Conservation (phyloP, 2,888 invertebrate genomes). For the Drosophila siamana region DNA sequence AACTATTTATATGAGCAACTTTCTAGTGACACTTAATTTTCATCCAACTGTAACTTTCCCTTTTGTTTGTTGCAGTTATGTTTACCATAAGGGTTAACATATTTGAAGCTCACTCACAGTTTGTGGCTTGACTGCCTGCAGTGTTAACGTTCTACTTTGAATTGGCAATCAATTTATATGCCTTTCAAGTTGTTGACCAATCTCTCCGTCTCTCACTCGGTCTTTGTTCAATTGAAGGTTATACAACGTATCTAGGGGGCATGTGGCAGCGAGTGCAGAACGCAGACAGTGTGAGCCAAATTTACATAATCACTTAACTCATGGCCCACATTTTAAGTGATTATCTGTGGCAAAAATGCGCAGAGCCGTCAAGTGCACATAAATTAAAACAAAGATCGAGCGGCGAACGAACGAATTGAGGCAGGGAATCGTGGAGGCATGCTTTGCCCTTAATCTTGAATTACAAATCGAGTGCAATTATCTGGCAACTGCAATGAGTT, state of each 20-base stretch:
- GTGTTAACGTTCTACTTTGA: constrained; percentile 35
- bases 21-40: too few species aligned
- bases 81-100: neutral
- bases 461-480: constrained; percentile 82
- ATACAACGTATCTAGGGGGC: constrained; percentile 36
- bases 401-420: constrained; percentile 16
- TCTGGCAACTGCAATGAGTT: constrained; percentile 75
- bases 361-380: constrained; percentile 66
- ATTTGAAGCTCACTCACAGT: neutral
- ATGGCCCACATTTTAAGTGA: constrained; percentile 80
- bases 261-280: neutral
- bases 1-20: too few species aligned
- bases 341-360: constrained; percentile 57
- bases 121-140: neutral
- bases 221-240: constrained; percentile 58
- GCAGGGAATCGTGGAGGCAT: neutral
- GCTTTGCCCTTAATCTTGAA: constrained; percentile 80
- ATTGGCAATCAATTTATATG: constrained; percentile 40
- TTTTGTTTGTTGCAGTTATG: neutral
- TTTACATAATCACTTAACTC: constrained; percentile 81
- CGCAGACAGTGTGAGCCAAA: constrained; percentile 30
- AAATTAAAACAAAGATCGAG: constrained; percentile 69
- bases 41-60: too few species aligned
- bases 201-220: too few species aligned
- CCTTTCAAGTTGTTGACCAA: constrained; percentile 46